A percentile compares a stretch with the other conserved stretches of the same genome.
Evolutionary conservation across 2,797 vertebrate species (phyloP).

Genomic region (Hafferia zeledoni): DNA sequence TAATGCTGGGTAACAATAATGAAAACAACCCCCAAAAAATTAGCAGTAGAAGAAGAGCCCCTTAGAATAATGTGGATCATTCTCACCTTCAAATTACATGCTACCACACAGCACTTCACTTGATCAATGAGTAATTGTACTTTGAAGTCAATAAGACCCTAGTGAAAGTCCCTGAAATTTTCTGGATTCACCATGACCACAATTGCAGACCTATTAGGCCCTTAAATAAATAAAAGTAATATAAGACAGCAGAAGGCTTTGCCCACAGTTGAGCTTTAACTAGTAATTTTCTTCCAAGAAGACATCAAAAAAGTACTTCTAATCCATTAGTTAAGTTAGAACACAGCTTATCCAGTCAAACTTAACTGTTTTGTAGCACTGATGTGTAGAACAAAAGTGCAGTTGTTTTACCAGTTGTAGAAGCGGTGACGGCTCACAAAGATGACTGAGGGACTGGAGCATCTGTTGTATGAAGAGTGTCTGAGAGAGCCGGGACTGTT

Average conservation of each 20-base stretch:
- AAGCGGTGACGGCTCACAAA: neutral
- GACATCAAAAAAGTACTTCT: neutral
- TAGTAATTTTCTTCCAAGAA: neutral
- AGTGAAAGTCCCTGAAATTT: neutral
- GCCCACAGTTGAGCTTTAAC: neutral
- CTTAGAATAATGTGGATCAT: constrained; percentile 19
- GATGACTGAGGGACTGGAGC: neutral
- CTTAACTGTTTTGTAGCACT: neutral
- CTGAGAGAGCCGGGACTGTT: neutral
- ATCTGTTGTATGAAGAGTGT: neutral
- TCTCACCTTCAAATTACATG: constrained; percentile 34
- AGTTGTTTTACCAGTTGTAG: neutral
- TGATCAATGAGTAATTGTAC: neutral
- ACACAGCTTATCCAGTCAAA: neutral
- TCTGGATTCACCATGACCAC: neutral
- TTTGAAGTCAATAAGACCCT: neutral
- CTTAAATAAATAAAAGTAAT: neutral
- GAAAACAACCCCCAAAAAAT: neutral
- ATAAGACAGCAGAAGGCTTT: neutral
- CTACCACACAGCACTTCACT: neutral
- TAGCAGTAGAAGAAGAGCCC: neutral
- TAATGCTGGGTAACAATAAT: neutral
- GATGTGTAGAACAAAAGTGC: neutral
- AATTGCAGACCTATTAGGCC: neutral
- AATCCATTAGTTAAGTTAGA: neutral